Evolutionary conservation across 2,797 vertebrate species (phyloP).

Genomic region (Setipinna tenuifilis): DNA sequence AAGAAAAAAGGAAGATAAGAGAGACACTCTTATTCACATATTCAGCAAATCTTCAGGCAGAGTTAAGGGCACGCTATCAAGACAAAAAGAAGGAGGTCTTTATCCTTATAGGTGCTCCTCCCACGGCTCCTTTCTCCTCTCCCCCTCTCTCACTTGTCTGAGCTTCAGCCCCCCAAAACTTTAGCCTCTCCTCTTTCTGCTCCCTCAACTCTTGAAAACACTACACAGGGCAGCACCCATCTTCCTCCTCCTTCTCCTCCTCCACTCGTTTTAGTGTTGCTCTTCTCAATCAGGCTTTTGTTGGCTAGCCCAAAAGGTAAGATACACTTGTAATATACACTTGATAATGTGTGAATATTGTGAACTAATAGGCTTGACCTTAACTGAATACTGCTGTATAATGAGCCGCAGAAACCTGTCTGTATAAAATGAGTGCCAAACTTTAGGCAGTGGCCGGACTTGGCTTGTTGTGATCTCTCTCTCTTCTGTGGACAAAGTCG

Average conservation of each 20-base stretch:
- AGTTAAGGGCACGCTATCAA: slow-evolving; percentile 31
- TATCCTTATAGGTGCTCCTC: not conserved
- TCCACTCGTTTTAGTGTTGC: not conserved
- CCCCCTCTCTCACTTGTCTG: slow-evolving; percentile 31
- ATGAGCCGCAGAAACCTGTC: not conserved
- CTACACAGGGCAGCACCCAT: slow-evolving; percentile 29
- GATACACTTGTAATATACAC: not conserved
- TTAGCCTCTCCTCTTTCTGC: slow-evolving; percentile 17
- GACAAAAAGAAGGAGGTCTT: slow-evolving; percentile 43
- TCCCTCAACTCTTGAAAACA: slow-evolving; percentile 43
- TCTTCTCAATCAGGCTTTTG: not conserved
- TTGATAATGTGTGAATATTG: not conserved
- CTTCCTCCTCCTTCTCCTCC: slow-evolving; percentile 12
- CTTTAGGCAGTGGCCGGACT: not conserved
- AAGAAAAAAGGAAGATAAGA: slow-evolving; percentile 30
- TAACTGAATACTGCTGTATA: not conserved
- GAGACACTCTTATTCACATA: not conserved
- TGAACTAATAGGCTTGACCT: not conserved
- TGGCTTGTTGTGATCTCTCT: too few relatives aligned
- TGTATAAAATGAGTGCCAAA: not conserved
- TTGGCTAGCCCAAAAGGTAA: slow-evolving; percentile 9
- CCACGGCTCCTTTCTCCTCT: not conserved
- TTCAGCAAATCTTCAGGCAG: not conserved
- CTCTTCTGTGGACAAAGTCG: too few relatives aligned
- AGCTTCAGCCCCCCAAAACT: slow-evolving; percentile 31